Evolutionary conservation across 2,113 vertebrate genomes (phyloP).

Genomic region (Catharus bicknelli): DNA sequence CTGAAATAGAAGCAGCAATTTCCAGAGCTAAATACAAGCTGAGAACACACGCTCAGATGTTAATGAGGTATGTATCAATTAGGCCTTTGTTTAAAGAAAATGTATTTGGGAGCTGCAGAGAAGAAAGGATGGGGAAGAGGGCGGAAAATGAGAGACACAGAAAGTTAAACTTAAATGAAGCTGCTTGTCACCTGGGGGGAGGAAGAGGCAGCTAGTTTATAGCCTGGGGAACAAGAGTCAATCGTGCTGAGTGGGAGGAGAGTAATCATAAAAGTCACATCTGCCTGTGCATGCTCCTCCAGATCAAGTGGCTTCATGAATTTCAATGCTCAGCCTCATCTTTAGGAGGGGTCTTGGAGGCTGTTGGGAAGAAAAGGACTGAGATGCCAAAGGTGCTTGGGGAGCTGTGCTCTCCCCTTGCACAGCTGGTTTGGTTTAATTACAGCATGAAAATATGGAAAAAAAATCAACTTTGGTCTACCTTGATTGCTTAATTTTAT

Average conservation of each 20-base stretch:
- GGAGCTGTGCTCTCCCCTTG: background rate
- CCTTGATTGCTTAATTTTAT: background rate
- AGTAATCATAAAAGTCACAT: constrained; percentile 52
- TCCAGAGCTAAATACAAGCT: constrained; percentile 38
- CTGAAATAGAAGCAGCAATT: constrained; percentile 59
- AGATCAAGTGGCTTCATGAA: constrained; percentile 10
- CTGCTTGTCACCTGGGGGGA: constrained; percentile 39
- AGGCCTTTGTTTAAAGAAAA: constrained; percentile 49
- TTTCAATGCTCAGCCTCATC: constrained; percentile 20
- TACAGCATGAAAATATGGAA: background rate
- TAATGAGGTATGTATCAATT: constrained; percentile 53
- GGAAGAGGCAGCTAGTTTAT: constrained; percentile 51
- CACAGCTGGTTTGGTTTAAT: background rate
- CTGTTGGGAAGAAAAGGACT: background rate
- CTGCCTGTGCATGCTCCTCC: background rate
- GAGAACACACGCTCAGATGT: constrained; percentile 24
- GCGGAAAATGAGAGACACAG: constrained; percentile 36
- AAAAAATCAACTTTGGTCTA: background rate
- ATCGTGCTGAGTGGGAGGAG: constrained; percentile 44
- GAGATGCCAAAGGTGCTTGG: background rate
- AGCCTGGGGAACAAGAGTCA: constrained; percentile 47
- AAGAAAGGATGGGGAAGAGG: constrained; percentile 16
- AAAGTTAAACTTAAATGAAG: constrained; percentile 34
- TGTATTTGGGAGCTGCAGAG: background rate
- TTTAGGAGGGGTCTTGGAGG: background rate